phyloP scores from a whole-genome alignment of 2,888 invertebrate species.

The Drosophila conformis region DNA sequence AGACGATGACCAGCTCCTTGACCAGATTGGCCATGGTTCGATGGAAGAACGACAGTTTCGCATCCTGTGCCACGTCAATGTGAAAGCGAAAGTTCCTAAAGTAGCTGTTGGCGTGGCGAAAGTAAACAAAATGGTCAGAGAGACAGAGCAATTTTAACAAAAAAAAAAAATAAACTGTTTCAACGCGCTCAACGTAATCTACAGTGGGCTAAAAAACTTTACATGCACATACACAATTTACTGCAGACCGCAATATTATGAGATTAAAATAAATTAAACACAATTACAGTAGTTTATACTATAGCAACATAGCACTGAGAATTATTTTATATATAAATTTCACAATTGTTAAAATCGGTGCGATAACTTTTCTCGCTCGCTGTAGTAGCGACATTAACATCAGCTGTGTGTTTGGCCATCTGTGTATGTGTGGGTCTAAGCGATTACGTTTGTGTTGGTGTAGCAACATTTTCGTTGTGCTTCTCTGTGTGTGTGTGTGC shows the following conservation, averaged over 20 bases:
- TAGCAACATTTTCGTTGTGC: conserved; percentile 50
- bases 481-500: conserved; percentile 20
- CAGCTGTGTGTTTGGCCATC: conserved; percentile 49
- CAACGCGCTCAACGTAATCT: conserved; percentile 9
- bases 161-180: conserved; percentile 14
- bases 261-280: neutral
- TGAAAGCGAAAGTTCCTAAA: conserved; percentile 84
- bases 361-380: conserved; percentile 19
- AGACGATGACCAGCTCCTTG: conserved; percentile 82
- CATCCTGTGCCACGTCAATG: conserved; percentile 82
- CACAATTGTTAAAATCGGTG: neutral
- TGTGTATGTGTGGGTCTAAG: conserved; percentile 17
- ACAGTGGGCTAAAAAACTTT: conserved; percentile 26
- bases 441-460: conserved; percentile 26
- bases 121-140: conserved; percentile 35
- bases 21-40: conserved; percentile 81
- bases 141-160: conserved; percentile 27
- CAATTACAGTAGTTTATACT: neutral
- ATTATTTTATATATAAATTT: neutral
- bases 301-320: neutral
- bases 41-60: conserved; percentile 83
- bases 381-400: conserved; percentile 41
- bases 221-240: too few relatives aligned
- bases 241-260: neutral
- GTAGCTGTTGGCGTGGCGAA: conserved; percentile 74